Evolutionary conservation across 2,888 invertebrate genomes (phyloP).

Genomic region (Nasonia oneida): DNA sequence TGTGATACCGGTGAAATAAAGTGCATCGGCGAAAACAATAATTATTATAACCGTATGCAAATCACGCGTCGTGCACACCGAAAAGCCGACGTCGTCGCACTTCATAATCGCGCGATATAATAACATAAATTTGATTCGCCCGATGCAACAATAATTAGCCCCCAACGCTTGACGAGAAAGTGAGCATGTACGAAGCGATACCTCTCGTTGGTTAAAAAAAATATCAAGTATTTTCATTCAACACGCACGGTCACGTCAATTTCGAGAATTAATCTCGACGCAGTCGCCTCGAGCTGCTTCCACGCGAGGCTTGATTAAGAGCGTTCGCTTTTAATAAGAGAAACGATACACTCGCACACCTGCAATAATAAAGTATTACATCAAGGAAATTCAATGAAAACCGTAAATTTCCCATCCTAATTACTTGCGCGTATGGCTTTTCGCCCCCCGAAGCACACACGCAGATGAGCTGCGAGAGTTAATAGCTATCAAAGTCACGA

Average conservation of each 20-base stretch:
- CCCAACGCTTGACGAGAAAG: not conserved
- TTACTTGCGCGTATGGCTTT: slow-evolving; percentile 43
- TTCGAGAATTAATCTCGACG: slow-evolving; percentile 44
- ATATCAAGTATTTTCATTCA: not conserved
- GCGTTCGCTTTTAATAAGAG: slow-evolving; percentile 45
- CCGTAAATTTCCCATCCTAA: slow-evolving; percentile 58
- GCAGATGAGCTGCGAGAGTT: slow-evolving; percentile 16
- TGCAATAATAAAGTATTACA: slow-evolving; percentile 50
- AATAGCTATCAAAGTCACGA: slow-evolving; percentile 57
- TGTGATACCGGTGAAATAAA: too few relatives aligned
- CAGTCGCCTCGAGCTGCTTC: slow-evolving; percentile 19
- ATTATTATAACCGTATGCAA: too few relatives aligned
- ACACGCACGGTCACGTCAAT: not conserved
- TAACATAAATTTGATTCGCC: not conserved
- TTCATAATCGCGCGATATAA: not conserved
- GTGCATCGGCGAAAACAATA: too few relatives aligned
- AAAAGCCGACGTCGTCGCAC: not conserved
- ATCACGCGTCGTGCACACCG: too few relatives aligned
- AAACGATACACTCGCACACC: not conserved
- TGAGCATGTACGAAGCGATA: not conserved
- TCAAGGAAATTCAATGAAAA: slow-evolving; percentile 53
- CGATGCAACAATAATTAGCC: not conserved
- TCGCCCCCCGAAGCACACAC: slow-evolving; percentile 40
- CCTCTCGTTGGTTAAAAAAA: not conserved
- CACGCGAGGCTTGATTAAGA: slow-evolving; percentile 45